A percentile compares a stretch with the other conserved stretches of the same genome.
These are phyloP conservation scores for Galendromus occidentalis DNA, from an alignment of 1,140 invertebrate species.

Conservation along the genomic window DNA sequence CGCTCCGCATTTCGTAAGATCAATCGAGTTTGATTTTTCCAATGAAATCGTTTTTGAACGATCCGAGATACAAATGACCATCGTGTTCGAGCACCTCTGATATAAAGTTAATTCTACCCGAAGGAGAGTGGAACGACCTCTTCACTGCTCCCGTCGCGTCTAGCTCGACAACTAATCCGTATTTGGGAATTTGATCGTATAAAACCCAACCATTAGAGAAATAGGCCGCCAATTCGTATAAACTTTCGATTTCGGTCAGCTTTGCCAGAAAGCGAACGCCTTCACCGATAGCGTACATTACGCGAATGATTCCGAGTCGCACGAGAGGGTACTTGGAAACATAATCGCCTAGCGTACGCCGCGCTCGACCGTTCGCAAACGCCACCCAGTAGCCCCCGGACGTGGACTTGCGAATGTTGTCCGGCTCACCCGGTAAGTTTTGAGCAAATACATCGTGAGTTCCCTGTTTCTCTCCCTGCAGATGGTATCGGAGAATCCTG, in stretches of 20 bases:
- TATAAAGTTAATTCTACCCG: slow-evolving; percentile 22
- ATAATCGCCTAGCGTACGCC: slow-evolving; percentile 24
- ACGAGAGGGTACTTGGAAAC: slow-evolving; percentile 25
- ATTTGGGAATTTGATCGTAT: slow-evolving; percentile 23
- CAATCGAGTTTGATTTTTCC: slow-evolving; percentile 5
- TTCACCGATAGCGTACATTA: slow-evolving; percentile 19
- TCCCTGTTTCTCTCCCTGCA: neutral
- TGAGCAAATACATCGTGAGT: slow-evolving; percentile 1
- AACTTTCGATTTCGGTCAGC: slow-evolving; percentile 9
- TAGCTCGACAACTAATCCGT: slow-evolving; percentile 36
- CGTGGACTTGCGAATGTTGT: slow-evolving; percentile 48
- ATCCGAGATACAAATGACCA: slow-evolving; percentile 39
- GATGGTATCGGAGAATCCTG: slow-evolving; percentile 30
- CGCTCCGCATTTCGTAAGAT: slow-evolving; percentile 8
- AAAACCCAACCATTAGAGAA: slow-evolving; percentile 19
- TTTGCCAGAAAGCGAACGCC: slow-evolving; percentile 15
- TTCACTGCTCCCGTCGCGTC: slow-evolving; percentile 44
- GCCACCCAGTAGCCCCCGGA: slow-evolving; percentile 44
- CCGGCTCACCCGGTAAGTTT: slow-evolving; percentile 49
- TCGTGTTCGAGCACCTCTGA: slow-evolving; percentile 28
- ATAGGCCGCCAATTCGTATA: slow-evolving; percentile 16
- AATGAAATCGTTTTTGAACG: slow-evolving; percentile 34
- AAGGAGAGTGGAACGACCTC: slow-evolving; percentile 26
- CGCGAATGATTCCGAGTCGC: slow-evolving; percentile 24
- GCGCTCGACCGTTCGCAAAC: slow-evolving; percentile 30